Evolutionary conservation across 2,113 vertebrate species (phyloP).

Genomic region (Martes martes): DNA sequence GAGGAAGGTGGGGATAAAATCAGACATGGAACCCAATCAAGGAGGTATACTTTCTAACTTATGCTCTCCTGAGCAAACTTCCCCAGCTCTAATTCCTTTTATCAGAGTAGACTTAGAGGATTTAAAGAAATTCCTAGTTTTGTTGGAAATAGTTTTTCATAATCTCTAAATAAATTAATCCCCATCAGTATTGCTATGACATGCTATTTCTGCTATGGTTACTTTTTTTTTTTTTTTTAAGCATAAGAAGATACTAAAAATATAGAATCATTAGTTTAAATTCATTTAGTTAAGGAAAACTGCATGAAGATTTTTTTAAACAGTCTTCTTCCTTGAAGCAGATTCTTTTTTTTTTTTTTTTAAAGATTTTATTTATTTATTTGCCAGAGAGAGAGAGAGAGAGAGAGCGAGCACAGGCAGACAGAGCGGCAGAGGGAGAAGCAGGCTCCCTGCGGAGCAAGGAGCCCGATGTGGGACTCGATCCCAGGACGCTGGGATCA

Average conservation of each 20-base stretch:
- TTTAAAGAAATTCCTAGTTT: constrained; percentile 42
- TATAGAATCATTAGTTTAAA: neutral
- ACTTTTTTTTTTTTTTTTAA: neutral
- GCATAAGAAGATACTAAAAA: neutral
- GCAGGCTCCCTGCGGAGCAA: too few relatives aligned
- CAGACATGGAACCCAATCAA: neutral
- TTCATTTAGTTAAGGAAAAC: neutral
- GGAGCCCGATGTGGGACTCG: too few relatives aligned
- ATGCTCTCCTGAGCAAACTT: neutral
- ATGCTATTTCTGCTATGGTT: neutral
- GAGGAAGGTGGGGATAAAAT: neutral
- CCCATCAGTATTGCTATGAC: neutral
- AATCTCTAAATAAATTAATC: constrained; percentile 44
- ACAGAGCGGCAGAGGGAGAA: too few relatives aligned
- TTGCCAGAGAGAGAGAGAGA: too few relatives aligned
- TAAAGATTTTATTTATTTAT: too few relatives aligned
- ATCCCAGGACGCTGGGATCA: too few relatives aligned
- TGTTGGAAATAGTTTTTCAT: neutral
- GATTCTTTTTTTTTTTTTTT: neutral
- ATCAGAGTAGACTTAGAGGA: neutral
- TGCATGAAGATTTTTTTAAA: neutral
- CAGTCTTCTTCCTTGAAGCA: neutral
- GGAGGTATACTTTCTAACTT: neutral
- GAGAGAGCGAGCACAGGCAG: too few relatives aligned
- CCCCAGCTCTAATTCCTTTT: neutral